Percentiles rank a stretch among this genome's conserved stretches.
Conservation (phyloP, 2,888 invertebrate genomes). For the Anoncus sp. region DNA sequence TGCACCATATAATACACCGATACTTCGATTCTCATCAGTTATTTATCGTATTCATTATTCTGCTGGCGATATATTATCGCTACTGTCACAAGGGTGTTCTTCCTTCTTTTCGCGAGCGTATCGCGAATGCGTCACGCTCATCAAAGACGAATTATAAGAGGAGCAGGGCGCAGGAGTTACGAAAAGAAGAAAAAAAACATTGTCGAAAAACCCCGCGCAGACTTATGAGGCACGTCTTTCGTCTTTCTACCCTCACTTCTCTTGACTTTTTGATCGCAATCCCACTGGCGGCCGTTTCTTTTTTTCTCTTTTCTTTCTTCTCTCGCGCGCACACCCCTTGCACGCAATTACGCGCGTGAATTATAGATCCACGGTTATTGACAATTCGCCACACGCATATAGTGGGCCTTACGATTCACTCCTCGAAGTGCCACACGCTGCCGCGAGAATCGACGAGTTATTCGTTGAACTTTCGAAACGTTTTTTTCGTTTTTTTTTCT, state of each 20-base stretch:
- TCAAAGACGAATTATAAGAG: constrained; percentile 79
- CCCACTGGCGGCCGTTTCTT: constrained; percentile 18
- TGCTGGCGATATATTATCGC: constrained; percentile 63
- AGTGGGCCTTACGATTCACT: background rate
- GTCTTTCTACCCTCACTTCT: constrained; percentile 34
- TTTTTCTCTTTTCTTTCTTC: constrained; percentile 57
- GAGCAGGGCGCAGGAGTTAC: constrained; percentile 50
- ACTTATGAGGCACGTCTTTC: constrained; percentile 11
- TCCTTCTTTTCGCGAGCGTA: constrained; percentile 68
- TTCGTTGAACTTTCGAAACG: constrained; percentile 32
- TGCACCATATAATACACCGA: too few relatives aligned
- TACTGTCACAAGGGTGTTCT: constrained; percentile 59
- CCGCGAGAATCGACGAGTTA: background rate
- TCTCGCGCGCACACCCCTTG: constrained; percentile 51
- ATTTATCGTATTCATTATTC: constrained; percentile 80
- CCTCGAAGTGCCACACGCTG: constrained; percentile 37
- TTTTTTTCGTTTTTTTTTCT: constrained; percentile 42
- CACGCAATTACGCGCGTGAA: constrained; percentile 78
- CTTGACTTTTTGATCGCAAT: constrained; percentile 33
- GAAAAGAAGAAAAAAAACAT: constrained; percentile 22
- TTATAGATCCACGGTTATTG: constrained; percentile 77
- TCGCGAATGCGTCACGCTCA: constrained; percentile 71
- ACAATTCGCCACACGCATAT: constrained; percentile 49
- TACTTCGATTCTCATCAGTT: constrained; percentile 79
- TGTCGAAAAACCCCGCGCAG: constrained; percentile 1